Conservation (phyloP, 2,113 vertebrate species). For the Buteo buteo region DNA sequence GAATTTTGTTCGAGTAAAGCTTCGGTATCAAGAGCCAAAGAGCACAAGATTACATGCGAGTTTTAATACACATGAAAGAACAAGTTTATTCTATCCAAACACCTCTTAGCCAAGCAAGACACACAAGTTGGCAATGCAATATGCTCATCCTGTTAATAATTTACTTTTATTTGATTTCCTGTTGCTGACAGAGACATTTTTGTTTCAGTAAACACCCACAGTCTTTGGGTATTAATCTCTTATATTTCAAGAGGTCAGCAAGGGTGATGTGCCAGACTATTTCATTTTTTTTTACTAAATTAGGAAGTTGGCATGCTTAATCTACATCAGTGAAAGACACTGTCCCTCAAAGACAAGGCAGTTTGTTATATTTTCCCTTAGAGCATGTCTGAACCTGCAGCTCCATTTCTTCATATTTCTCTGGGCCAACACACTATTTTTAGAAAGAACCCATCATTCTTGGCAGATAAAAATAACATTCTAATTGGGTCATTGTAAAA, state of each 20-base stretch:
- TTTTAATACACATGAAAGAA: neutral
- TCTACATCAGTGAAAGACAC: neutral
- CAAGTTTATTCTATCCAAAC: neutral
- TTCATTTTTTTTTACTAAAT: neutral
- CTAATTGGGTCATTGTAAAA: neutral
- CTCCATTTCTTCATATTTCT: neutral
- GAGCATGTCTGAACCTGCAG: slow-evolving; percentile 26
- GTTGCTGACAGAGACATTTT: neutral
- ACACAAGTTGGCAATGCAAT: neutral
- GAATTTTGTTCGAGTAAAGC: neutral
- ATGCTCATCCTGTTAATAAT: neutral
- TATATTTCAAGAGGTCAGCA: neutral
- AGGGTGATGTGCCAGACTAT: neutral
- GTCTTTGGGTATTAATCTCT: neutral
- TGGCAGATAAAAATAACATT: neutral
- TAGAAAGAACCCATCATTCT: neutral
- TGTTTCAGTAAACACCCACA: neutral
- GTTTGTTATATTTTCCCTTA: neutral
- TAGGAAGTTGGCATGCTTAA: neutral
- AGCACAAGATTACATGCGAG: neutral
- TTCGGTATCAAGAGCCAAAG: neutral
- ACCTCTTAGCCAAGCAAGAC: neutral
- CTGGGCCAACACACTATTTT: neutral
- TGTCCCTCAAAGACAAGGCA: neutral
- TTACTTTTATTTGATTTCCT: neutral